Evolutionary conservation across 1,140 invertebrate species (phyloP), one percentile per base, ranked within the genome.

Genomic region (Macrosteles quadrilineatus): DNA sequence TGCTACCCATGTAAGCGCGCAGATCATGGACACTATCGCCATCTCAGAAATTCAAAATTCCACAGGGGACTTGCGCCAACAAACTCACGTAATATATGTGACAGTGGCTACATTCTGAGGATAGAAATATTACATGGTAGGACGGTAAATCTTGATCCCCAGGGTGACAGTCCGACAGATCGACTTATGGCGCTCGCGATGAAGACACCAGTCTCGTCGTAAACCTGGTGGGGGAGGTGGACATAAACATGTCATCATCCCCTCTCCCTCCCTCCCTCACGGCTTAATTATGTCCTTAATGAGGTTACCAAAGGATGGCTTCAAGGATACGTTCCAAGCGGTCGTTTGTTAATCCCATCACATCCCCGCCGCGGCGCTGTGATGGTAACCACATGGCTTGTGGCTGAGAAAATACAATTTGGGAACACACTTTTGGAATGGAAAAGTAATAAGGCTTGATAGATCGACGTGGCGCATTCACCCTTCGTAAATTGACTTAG

Each of bases 161-260:
- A 19, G 47, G 14, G 47, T 21, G 47, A 50, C 47, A 50, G n/a
- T n/a, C 21, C 6, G n/a, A 50, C 47, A 50, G n/a, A 4, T 19
- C 6, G n/a, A 21, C 47, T 21, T 21, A 50, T 17, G 47, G 14
- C 47, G 14, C n/a, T n/a, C 47, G 47, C 47, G 47, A 50, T 50
- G 47, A 50, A 50, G 47, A 50, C 47, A 50, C 47, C n/a, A 50
- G 14, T n/a, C 4, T 36, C 32, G 32, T 50, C 47, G 47, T 50
- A 50, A 50, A 50, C 47, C 47, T 50, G 47, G 47, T 19, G 47
- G 47, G 47, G 47, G 36, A 40, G 47, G 47, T 17, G 47, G 47
- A n/a, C 47, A 50, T 50, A 50, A 50, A 50, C 47, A 50, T 50
- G 47, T 50, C 47, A 50, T 50, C 47, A 50, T 50, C 47, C 47